These are phyloP conservation scores for Intellagama lesueurii DNA, from an alignment of 2,797 vertebrate species.

Conservation along the genomic window DNA sequence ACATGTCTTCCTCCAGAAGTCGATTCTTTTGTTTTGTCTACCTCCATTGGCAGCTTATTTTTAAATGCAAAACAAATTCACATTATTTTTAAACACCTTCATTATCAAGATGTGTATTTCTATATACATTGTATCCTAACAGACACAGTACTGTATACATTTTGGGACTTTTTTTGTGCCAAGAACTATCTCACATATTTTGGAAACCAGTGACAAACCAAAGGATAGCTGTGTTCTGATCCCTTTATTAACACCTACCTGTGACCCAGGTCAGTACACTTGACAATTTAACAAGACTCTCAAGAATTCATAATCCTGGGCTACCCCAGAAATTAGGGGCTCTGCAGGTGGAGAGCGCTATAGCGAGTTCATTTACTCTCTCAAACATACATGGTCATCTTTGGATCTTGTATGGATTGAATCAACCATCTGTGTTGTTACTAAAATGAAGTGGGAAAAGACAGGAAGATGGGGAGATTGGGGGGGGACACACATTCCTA, in stretches of 20 bases:
- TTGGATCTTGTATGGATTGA: conserved; percentile 66
- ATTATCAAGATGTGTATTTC: neutral
- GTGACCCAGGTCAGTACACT: neutral
- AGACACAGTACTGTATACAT: too few relatives aligned
- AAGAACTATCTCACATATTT: neutral
- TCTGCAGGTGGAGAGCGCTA: conserved; percentile 26
- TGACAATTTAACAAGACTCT: neutral
- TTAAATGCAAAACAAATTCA: neutral
- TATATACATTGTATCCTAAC: neutral
- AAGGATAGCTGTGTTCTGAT: neutral
- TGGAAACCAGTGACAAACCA: neutral
- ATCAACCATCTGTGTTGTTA: conserved; percentile 79
- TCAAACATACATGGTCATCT: conserved; percentile 69
- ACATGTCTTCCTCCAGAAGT: neutral
- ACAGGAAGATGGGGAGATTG: conserved; percentile 38
- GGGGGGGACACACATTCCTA: conserved; percentile 51
- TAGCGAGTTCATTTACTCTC: conserved; percentile 64
- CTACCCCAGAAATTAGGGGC: conserved; percentile 49
- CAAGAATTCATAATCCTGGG: conserved; percentile 19
- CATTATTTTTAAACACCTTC: neutral
- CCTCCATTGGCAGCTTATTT: neutral
- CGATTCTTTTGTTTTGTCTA: neutral
- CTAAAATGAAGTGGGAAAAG: conserved; percentile 62
- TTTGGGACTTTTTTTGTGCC: neutral
- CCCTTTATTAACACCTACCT: neutral